These are phyloP conservation scores for Teleopsis dalmanni DNA, from an alignment of 1,140 invertebrate genomes.

Conservation along the genomic window DNA sequence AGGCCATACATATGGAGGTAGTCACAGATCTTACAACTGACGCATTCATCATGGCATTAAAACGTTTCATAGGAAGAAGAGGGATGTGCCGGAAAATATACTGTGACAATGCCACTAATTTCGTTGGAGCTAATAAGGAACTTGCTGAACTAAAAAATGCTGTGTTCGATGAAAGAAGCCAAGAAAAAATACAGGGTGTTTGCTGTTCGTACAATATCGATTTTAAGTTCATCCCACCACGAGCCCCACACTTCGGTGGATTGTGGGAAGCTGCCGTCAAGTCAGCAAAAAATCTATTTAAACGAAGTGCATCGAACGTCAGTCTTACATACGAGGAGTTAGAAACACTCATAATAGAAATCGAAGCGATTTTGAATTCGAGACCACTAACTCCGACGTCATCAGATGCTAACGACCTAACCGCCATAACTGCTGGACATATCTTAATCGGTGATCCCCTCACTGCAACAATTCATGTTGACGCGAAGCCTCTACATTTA, in stretches of 20 bases:
- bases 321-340: constrained; percentile 6
- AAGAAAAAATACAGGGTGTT: neutral
- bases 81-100: constrained; percentile 16
- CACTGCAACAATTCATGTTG: too few relatives aligned
- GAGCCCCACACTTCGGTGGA: constrained; percentile 4
- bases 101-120: constrained; percentile 38
- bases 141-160: constrained; percentile 4
- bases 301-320: neutral
- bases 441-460: constrained; percentile 3
- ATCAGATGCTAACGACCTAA: neutral
- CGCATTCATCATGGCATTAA: constrained; percentile 18
- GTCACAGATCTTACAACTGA: constrained; percentile 20
- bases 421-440: constrained; percentile 1
- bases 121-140: constrained; percentile 19
- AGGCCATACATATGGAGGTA: constrained; percentile 29
- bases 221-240: constrained; percentile 2
- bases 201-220: constrained; percentile 1
- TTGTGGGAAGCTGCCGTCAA: constrained; percentile 9
- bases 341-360: neutral
- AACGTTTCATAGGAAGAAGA: constrained; percentile 18
- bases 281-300: constrained; percentile 1
- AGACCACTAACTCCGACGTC: constrained; percentile 2
- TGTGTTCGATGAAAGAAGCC: neutral
- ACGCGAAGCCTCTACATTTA: neutral
- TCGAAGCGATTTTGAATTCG: constrained; percentile 3